Base-by-base conservation (phyloP, 1,140 invertebrate genomes). In the Macrobrachium nipponense region DNA sequence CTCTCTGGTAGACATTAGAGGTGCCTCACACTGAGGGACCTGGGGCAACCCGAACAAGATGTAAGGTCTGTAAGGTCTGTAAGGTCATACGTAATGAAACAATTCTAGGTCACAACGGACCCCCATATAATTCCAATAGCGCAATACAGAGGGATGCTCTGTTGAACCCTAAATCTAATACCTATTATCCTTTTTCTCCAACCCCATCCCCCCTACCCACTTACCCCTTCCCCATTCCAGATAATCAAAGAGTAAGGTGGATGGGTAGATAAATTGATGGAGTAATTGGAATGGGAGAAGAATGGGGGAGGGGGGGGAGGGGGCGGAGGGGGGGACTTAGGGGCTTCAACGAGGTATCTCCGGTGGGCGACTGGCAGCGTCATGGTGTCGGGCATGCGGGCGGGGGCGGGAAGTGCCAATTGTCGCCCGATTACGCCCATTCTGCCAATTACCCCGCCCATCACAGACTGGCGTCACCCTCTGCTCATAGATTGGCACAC, bases 371-470 rank as follows among this genome's bases (percentile, higher is more conserved):
- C 60, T 11, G 12, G 76, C 76, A 62, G 17, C 76, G 76, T 64
- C 76, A 79, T 60, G 51, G 12, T 62, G 76, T 58, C 20, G 20
- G 76, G 58, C 79, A 80, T 80, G 79, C 79, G 79, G 79, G 79
- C 79, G 66, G 79, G 79, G 79, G 79, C 79, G 79, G 79, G 79
- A 80, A 80, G 64, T 68, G 66, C 62, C 79, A 80, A 80, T 80
- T 80, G 79, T 80, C 79, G 79, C 43, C 79, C 79, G 79, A 80
- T 80, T 80, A 80, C 79, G 27, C 43, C 66, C 79, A 80, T 80
- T 80, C 43, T 80, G 79, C 79, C 79, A 80, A 80, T 58, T 80
- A 80, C 79, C 79, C 66, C 66, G 64, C 79, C 62, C 79, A 80
- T 80, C 72, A 60, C 64, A 36, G 36, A 36, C 62, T 58, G 36